Evolutionary conservation across 1,140 invertebrate species (phyloP).

Genomic region (Plectus sambesii): DNA sequence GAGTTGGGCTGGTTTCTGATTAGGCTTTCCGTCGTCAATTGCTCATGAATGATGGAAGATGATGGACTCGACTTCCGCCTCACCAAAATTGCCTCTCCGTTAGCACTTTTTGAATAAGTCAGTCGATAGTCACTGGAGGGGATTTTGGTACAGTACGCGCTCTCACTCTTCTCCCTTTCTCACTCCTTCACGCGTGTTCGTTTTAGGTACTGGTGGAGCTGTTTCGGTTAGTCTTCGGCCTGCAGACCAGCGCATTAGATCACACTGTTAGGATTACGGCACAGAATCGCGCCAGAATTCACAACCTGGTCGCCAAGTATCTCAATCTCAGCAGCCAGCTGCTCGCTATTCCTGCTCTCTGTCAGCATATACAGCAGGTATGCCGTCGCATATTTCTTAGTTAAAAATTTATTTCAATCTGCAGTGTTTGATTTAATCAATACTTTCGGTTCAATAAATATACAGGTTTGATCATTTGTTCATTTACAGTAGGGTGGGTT

Average conservation of each 20-base stretch:
- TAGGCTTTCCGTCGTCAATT: no score
- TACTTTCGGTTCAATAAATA: neutral
- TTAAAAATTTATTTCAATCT: no score
- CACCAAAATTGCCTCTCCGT: no score
- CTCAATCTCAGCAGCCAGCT: constrained; percentile 39
- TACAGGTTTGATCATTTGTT: neutral
- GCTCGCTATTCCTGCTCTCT: constrained; percentile 37
- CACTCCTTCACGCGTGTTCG: neutral
- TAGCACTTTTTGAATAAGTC: constrained; percentile 6
- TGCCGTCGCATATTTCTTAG: no score
- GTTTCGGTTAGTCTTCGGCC: constrained; percentile 37
- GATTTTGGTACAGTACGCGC: no score
- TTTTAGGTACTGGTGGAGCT: constrained; percentile 35
- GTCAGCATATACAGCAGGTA: constrained; percentile 30
- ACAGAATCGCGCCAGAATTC: constrained; percentile 28
- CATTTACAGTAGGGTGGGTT: constrained; percentile 8
- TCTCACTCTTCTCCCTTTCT: neutral
- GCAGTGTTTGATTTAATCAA: no score
- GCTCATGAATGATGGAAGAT: no score
- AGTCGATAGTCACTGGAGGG: no score
- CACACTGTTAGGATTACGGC: neutral
- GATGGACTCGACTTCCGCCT: no score
- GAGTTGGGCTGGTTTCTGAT: no score
- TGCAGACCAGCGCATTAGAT: constrained; percentile 35
- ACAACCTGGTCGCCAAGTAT: constrained; percentile 42